Base-by-base conservation (phyloP, 1,140 invertebrate genomes). In the Ceratina japonica region DNA sequence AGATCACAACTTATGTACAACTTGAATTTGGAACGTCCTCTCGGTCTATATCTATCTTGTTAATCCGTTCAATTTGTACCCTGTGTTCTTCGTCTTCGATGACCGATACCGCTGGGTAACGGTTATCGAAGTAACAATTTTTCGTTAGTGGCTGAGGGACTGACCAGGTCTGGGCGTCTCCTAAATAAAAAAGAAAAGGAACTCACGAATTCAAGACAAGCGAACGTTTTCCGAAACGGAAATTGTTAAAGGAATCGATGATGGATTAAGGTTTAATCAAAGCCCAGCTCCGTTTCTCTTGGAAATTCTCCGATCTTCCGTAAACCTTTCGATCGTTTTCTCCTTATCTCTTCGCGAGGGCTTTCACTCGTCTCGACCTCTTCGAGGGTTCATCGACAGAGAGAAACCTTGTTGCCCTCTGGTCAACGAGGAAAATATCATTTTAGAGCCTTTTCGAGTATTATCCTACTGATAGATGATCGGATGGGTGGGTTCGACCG, bases 391-490 rank as follows among this genome's bases (percentile, higher is more conserved):
- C 37, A 56, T 56, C 54, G 54, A 56, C 16, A 56, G 54, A 75
- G 52, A 20, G 52, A 58, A 59, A 52, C 54, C 18, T 69, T 13
- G 20, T 8, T 27, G n/a, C 24, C 16, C 44, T 63, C 37, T 52
- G 54, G 75, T 12, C 51, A 65, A 65, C 70, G 61, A 73, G 18
- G 22, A 75, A 51, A 24, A 31, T 54, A 49, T 80, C n/a, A 63
- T 52, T 63, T 78, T 86, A 86, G 85, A 83, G 85, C 85, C 84
- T 83, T 86, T 44, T n/a, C 61, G 73, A 79, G 66, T 75, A 54
- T 71, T 78, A 62, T 4, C 80, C 87, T 92, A 93, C 80, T 93
- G 92, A 75, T 93, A 93, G 72, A 93, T 93, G 75, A 93, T 93
- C 20, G 90, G 90, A 79, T 93, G 91, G 10, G 88, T 88, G 10